Conservation (phyloP, 2,113 vertebrate species). For the Cyprinodon tularosa region DNA sequence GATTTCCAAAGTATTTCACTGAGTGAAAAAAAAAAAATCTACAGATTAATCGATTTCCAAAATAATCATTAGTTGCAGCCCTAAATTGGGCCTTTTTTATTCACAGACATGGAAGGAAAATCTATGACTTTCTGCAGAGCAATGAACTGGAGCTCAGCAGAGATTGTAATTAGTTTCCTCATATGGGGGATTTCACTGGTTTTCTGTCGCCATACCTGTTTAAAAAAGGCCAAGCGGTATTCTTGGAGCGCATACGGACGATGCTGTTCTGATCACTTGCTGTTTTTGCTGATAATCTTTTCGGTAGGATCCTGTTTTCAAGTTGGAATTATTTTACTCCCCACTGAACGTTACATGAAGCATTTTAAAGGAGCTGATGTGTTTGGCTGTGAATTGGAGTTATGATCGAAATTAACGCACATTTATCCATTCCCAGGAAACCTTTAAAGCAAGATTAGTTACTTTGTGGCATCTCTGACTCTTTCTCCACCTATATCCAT, state of each 20-base stretch:
- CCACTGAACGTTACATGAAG: background rate
- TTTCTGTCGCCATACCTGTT: background rate
- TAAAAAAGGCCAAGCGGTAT: slow-evolving; percentile 2
- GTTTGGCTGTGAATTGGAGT: too few species aligned
- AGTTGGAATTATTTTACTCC: background rate
- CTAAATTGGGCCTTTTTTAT: too few species aligned
- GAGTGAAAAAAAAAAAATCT: too few species aligned
- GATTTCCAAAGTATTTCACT: too few species aligned
- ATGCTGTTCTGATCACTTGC: slow-evolving; percentile 6
- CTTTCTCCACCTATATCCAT: background rate
- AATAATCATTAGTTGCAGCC: too few species aligned
- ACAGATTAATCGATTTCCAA: too few species aligned
- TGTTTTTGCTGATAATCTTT: slow-evolving; percentile 2
- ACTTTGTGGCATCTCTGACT: background rate
- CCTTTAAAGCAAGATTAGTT: too few species aligned
- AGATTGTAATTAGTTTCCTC: slow-evolving; percentile 1
- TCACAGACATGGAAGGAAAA: background rate
- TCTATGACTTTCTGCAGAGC: background rate
- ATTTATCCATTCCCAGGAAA: too few species aligned
- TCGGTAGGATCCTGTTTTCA: background rate
- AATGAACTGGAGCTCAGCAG: slow-evolving; percentile 1
- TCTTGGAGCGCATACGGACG: slow-evolving; percentile 13
- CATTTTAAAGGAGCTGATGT: background rate
- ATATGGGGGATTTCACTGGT: background rate
- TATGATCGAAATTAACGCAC: too few species aligned